Evolutionary conservation across 1,140 invertebrate species (phyloP), one percentile per base, ranked within the genome.

Genomic region (Zeugodacus cucurbitae): DNA sequence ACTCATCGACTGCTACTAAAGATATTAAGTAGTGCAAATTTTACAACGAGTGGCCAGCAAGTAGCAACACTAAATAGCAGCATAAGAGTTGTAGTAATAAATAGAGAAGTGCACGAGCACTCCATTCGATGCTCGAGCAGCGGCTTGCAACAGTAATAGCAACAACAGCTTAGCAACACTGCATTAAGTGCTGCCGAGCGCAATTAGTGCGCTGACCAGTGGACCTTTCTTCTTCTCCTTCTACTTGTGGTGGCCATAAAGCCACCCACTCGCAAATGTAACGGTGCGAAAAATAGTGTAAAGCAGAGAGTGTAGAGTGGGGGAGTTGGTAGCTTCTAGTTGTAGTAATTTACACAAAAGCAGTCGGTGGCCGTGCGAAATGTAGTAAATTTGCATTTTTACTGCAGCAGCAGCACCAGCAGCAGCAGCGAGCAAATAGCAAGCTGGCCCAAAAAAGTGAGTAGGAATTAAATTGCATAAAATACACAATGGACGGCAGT

Each of bases 361-460:
- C 41, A n/a, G 74, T 48, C 37, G 10, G 22, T 48, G 37, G 41
- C 41, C 48, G 70, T 74, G 32, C 37, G 70, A 74, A 74, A 74
- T 74, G 70, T 74, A 74, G 74, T 82, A 82, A 82, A 82, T 82
- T 82, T 82, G 34, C 74, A 82, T 74, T 82, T 82, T 82, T 82
- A 54, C 74, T 82, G 4, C 74, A 82, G n/a, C 74, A 17, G n/a
- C 41, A n/a, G n/a, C n/a, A n/a, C n/a, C n/a, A n/a, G n/a, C n/a
- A n/a, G 4, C 74, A 82, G n/a, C 74, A 17, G n/a, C 41, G 41
- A 82, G 74, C 41, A 48, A 48, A 74, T 41, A 44, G 37, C n/a
- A 41, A 44, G n/a, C 11, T n/a, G 22, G 14, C 32, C 32, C 70
- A 74, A 48, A 82, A 41, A 82, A 48, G 22, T 48, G 11, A n/a